phyloP scores from a whole-genome alignment of 2,888 invertebrate species.

The Trilocha varians region DNA sequence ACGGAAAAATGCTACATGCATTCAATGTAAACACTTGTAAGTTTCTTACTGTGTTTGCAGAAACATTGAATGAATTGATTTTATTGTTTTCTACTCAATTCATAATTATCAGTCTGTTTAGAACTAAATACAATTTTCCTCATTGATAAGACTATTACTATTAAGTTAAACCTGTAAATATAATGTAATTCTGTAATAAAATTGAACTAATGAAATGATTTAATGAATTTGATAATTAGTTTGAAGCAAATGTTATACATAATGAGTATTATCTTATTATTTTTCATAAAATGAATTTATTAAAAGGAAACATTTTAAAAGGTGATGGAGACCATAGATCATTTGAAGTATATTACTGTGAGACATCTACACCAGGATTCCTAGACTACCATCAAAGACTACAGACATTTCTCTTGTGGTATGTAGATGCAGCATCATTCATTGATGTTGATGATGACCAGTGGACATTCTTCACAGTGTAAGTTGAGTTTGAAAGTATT shows the following conservation, averaged over 20 bases:
- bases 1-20: conserved; percentile 78
- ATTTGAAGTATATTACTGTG: conserved; percentile 88
- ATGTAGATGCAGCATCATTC: conserved; percentile 95
- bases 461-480: conserved; percentile 92
- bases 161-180: too few relatives aligned
- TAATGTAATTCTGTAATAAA: too few relatives aligned
- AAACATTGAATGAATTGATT: too few relatives aligned
- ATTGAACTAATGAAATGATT: too few relatives aligned
- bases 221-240: too few relatives aligned
- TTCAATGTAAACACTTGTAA: conserved; percentile 66
- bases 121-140: too few relatives aligned
- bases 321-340: conserved; percentile 52
- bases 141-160: too few relatives aligned
- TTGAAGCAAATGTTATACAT: too few relatives aligned
- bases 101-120: too few relatives aligned
- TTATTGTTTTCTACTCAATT: too few relatives aligned
- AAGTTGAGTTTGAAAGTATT: conserved; percentile 30
- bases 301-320: conserved; percentile 15
- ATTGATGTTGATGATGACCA: conserved; percentile 93
- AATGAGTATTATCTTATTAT: too few relatives aligned
- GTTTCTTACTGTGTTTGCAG: too few relatives aligned
- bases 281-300: neutral
- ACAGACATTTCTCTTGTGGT: conserved; percentile 95
- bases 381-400: conserved; percentile 85
- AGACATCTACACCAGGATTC: conserved; percentile 81